Percentiles rank a stretch among this genome's conserved stretches.
Evolutionary conservation across 23 tunicate species (phyloP).

Genomic region (Trididemnum clinides): DNA sequence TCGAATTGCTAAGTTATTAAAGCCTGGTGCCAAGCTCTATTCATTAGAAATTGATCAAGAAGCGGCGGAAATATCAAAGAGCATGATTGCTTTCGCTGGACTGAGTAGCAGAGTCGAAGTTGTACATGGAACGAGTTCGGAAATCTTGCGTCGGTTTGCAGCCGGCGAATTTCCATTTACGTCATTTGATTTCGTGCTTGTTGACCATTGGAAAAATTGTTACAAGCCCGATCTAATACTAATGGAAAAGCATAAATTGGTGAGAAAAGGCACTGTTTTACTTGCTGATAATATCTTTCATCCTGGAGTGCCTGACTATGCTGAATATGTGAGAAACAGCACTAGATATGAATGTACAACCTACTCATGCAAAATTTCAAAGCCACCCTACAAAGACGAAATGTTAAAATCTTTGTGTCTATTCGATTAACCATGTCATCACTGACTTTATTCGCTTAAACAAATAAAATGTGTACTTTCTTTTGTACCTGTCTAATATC

Average conservation of each 20-base stretch:
- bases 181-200: constrained; percentile 48
- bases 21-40: constrained; percentile 20
- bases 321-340: constrained; percentile 39
- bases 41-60: constrained; percentile 21
- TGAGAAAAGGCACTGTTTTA: constrained; percentile 42
- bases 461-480: no score
- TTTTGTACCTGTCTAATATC: no score
- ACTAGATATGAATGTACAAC: constrained; percentile 18
- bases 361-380: background rate
- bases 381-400: background rate
- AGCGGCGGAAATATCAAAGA: background rate
- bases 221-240: constrained; percentile 37
- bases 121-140: constrained; percentile 8
- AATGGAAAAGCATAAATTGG: constrained; percentile 15
- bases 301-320: constrained; percentile 62
- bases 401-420: background rate
- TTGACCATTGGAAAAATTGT: constrained; percentile 44
- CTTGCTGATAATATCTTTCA: constrained; percentile 56
- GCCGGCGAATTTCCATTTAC: background rate
- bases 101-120: constrained; percentile 21
- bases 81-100: constrained; percentile 41
- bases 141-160: background rate
- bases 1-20: constrained; percentile 23
- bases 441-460: no score
- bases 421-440: background rate